Percentiles rank a stretch among this genome's conserved stretches.
Evolutionary conservation across 2,113 vertebrate species (phyloP).

Genomic region (Elaphurus davidianus): DNA sequence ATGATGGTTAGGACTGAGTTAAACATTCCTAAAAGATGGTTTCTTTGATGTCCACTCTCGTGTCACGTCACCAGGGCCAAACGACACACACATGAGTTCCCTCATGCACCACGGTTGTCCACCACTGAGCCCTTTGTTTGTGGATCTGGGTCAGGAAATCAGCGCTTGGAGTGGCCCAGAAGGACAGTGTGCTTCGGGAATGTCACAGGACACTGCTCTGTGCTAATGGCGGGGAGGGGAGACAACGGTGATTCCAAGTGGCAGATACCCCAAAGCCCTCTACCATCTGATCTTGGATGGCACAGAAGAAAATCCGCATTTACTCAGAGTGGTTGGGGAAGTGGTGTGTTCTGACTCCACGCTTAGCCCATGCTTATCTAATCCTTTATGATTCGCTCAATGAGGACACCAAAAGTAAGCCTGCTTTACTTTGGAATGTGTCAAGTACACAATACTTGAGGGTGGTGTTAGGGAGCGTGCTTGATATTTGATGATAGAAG

Average conservation of each 20-base stretch:
- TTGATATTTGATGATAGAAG: background rate
- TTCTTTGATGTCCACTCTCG: background rate
- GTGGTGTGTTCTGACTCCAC: background rate
- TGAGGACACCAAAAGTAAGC: background rate
- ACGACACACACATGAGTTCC: background rate
- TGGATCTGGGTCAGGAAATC: background rate
- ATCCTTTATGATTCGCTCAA: background rate
- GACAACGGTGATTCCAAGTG: background rate
- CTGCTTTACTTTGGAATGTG: background rate
- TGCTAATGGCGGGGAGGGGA: background rate
- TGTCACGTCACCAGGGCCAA: background rate
- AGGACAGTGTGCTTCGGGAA: background rate
- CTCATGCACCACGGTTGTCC: background rate
- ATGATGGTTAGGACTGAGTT: background rate
- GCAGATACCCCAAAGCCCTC: background rate
- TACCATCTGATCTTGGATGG: background rate
- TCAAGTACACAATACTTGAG: background rate
- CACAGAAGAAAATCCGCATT: background rate
- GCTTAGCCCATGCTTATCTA: background rate
- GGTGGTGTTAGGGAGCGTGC: fast-evolving
- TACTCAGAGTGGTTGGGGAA: background rate
- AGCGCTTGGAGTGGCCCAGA: background rate
- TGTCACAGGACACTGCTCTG: background rate
- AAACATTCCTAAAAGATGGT: background rate
- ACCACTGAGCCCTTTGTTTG: background rate